phyloP scores from a whole-genome alignment of 2,113 vertebrate species.

The Archilochus colubris region DNA sequence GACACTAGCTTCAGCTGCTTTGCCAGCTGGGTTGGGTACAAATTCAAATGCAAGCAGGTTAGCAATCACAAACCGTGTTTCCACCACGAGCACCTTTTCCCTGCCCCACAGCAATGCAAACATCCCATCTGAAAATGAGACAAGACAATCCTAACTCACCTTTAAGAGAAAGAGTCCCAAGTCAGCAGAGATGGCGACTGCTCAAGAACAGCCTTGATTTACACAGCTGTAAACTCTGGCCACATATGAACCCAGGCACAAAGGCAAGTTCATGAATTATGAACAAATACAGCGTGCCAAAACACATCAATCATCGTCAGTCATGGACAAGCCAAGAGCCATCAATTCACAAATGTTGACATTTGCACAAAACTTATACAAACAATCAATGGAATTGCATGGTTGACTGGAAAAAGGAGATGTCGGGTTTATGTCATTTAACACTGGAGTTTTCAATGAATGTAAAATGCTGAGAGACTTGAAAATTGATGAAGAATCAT shows the following conservation, averaged over 20 bases:
- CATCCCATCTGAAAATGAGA: not conserved
- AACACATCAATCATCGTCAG: constrained; percentile 60
- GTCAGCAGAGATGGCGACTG: not conserved
- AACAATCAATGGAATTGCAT: not conserved
- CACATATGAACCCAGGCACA: constrained; percentile 2
- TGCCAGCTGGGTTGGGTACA: not conserved
- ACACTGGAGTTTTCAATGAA: not conserved
- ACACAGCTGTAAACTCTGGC: not conserved
- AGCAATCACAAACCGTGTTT: not conserved
- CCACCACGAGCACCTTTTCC: not conserved
- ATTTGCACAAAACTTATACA: constrained; percentile 35
- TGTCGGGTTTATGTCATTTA: not conserved
- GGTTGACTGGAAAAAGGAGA: constrained; percentile 24
- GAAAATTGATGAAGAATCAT: not conserved
- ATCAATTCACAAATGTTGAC: not conserved
- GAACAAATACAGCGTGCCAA: constrained; percentile 20
- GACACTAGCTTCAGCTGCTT: not conserved
- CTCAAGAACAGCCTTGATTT: constrained; percentile 1
- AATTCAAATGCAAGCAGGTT: not conserved
- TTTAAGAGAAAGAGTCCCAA: not conserved
- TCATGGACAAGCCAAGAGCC: not conserved
- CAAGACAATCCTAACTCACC: not conserved
- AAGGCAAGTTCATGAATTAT: constrained; percentile 62
- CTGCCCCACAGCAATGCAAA: not conserved
- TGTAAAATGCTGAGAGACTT: not conserved